phyloP scores from a whole-genome alignment of 2,113 vertebrate genomes.

The Cheilinus undulatus region DNA sequence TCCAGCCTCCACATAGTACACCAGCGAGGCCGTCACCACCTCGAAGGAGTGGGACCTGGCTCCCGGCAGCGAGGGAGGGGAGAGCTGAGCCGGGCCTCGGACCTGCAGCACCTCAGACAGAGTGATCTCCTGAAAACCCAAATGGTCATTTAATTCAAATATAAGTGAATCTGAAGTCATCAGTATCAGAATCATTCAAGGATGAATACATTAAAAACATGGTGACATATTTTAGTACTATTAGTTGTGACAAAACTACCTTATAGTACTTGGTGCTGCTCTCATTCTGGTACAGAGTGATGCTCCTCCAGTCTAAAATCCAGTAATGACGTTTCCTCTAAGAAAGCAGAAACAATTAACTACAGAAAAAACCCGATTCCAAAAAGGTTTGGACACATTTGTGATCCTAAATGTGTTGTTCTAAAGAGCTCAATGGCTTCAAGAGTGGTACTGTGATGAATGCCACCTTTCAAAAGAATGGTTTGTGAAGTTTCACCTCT shows the following conservation, averaged over 20 bases:
- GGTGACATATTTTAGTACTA: too few relatives aligned
- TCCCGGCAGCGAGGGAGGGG: conserved; percentile 30
- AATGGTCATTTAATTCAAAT: too few relatives aligned
- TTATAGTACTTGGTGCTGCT: conserved; percentile 83
- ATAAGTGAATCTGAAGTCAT: too few relatives aligned
- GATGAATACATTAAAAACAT: too few relatives aligned
- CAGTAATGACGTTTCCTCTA: conserved; percentile 86
- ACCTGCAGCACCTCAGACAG: conserved; percentile 82
- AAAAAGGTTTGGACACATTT: too few relatives aligned
- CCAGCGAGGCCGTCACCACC: conserved; percentile 73
- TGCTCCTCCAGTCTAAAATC: conserved; percentile 80
- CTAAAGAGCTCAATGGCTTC: too few relatives aligned
- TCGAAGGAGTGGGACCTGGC: conserved; percentile 70
- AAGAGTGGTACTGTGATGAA: too few relatives aligned
- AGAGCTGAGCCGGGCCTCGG: conserved; percentile 64
- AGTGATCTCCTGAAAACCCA: conserved; percentile 72
- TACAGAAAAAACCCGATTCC: too few relatives aligned
- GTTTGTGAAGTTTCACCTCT: too few relatives aligned
- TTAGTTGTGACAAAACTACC: conserved; percentile 43
- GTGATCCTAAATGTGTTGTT: too few relatives aligned
- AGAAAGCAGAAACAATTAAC: not conserved
- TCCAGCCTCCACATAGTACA: conserved; percentile 74
- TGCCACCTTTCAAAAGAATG: too few relatives aligned
- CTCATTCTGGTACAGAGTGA: conserved; percentile 83
- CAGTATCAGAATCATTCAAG: too few relatives aligned